Percentiles rank a stretch among this genome's conserved stretches.
Evolutionary conservation across 2,888 invertebrate species (phyloP).

Genomic region (Boloria euphrosyne): DNA sequence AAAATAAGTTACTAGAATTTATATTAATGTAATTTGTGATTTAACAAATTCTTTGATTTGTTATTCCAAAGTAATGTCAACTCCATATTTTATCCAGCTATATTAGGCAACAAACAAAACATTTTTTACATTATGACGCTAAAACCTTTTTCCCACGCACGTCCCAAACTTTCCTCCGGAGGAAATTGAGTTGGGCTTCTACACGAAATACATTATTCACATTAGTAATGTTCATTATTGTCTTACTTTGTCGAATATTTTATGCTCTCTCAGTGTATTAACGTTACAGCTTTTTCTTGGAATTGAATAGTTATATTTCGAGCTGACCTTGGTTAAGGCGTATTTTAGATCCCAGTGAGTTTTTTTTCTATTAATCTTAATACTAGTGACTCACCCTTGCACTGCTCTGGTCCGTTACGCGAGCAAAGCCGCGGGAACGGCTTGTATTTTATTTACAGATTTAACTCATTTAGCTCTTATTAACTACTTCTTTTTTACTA

Average conservation of each 20-base stretch:
- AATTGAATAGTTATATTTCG: too few species aligned
- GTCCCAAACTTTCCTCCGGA: slow-evolving; percentile 15
- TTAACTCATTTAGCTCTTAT: too few species aligned
- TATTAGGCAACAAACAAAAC: slow-evolving; percentile 16
- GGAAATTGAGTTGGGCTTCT: slow-evolving; percentile 21
- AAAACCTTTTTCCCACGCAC: slow-evolving; percentile 15
- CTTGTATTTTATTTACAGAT: too few species aligned
- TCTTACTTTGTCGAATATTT: slow-evolving; percentile 1
- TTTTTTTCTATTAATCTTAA: too few species aligned
- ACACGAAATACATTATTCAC: slow-evolving; percentile 21
- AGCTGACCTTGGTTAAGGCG: too few species aligned
- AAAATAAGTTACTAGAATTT: neutral
- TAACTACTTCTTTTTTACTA: too few species aligned
- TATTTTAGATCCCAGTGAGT: too few species aligned
- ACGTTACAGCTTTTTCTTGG: neutral
- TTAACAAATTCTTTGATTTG: slow-evolving; percentile 6
- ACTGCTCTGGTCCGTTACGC: too few species aligned
- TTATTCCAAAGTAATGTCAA: slow-evolving; percentile 8
- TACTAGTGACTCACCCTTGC: too few species aligned
- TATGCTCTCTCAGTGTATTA: neutral
- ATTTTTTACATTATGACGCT: slow-evolving; percentile 23
- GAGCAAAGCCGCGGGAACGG: too few species aligned
- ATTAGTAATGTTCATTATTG: slow-evolving; percentile 24
- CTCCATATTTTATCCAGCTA: slow-evolving; percentile 12
- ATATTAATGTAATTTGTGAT: neutral